phyloP scores from a whole-genome alignment of 2,888 invertebrate species.

The Luperina testacea region DNA sequence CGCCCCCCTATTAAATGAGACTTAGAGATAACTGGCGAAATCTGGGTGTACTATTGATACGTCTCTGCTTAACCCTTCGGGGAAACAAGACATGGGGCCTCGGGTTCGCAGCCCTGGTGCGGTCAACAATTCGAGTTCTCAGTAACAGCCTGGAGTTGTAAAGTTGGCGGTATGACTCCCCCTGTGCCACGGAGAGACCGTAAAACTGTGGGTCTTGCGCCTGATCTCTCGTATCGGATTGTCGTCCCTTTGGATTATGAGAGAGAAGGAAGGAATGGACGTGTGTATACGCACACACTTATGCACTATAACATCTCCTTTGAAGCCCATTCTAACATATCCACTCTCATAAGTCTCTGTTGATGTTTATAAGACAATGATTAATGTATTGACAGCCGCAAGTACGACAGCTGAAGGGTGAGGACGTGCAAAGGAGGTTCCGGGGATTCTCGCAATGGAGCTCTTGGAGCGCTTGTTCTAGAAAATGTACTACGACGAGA shows the following conservation, averaged over 20 bases:
- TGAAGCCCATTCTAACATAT: background rate
- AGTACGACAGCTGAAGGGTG: constrained; percentile 74
- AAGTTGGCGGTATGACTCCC: background rate
- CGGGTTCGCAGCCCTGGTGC: background rate
- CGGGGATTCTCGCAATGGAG: constrained; percentile 94
- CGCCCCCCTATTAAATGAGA: background rate
- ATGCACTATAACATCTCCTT: no score
- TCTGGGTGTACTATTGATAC: background rate
- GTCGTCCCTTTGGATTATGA: background rate
- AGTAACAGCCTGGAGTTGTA: background rate
- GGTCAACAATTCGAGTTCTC: background rate
- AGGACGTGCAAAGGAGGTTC: constrained; percentile 81
- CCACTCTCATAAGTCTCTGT: background rate
- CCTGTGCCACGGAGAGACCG: no score
- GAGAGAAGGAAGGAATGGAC: background rate
- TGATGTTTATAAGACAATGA: background rate
- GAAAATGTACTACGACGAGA: constrained; percentile 94
- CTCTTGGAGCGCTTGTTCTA: constrained; percentile 95
- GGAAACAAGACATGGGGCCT: background rate
- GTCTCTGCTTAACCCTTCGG: background rate
- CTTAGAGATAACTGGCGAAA: background rate
- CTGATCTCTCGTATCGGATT: background rate
- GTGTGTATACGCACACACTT: background rate
- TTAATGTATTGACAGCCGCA: constrained; percentile 64
- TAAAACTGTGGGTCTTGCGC: background rate